These are phyloP conservation scores for Cepaea hortensis DNA, from an alignment of 2,888 invertebrate genomes.

Conservation along the genomic window DNA sequence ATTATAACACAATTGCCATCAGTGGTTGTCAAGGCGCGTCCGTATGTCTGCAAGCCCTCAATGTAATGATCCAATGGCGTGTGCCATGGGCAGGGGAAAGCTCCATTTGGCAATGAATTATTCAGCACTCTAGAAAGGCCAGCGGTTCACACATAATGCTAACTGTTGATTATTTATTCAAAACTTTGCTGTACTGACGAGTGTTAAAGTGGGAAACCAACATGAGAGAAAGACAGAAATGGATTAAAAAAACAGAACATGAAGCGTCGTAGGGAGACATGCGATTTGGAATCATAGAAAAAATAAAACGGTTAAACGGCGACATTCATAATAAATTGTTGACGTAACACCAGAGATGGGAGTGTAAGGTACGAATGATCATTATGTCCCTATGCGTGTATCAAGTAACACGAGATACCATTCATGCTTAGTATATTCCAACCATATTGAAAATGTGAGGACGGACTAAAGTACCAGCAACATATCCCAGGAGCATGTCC, in stretches of 20 bases:
- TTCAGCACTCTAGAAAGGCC: constrained; percentile 19
- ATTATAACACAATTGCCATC: not conserved
- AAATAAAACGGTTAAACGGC: too few species aligned
- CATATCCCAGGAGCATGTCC: too few species aligned
- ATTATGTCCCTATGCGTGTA: too few species aligned
- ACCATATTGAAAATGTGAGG: too few species aligned
- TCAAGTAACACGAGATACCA: too few species aligned
- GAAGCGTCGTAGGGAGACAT: too few species aligned
- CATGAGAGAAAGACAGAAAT: constrained; percentile 15
- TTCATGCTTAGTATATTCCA: too few species aligned
- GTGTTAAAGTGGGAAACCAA: not conserved
- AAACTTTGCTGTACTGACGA: not conserved
- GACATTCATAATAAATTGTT: too few species aligned
- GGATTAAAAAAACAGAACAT: not conserved
- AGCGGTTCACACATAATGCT: constrained; percentile 23
- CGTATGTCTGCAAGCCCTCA: not conserved
- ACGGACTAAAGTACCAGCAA: too few species aligned
- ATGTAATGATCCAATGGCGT: constrained; percentile 30
- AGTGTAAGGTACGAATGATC: too few species aligned
- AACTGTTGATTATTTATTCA: constrained; percentile 31
- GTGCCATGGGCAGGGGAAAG: not conserved
- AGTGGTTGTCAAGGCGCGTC: not conserved
- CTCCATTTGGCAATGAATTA: constrained; percentile 28
- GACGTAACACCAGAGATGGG: too few species aligned
- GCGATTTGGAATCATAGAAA: too few species aligned